Evolutionary conservation across 2,797 vertebrate genomes (phyloP).

Genomic region (Melanotaenia boesemani): DNA sequence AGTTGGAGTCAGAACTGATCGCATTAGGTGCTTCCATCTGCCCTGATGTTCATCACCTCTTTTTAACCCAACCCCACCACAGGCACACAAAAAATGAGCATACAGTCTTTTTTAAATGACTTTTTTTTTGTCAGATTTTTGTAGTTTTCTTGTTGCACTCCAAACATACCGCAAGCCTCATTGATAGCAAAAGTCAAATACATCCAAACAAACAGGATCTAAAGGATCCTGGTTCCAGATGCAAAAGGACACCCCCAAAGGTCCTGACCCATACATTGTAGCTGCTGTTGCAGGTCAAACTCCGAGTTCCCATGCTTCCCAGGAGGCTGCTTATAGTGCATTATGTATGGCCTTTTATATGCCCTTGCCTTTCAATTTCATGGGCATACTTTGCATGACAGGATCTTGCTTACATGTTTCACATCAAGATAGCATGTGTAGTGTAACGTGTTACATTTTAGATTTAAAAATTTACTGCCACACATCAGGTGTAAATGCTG

Average conservation of each 20-base stretch:
- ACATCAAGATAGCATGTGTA: not conserved
- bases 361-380: not conserved
- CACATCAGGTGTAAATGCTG: not conserved
- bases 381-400: not conserved
- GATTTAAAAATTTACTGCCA: not conserved
- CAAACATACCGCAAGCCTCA: not conserved
- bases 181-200: not conserved
- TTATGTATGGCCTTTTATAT: not conserved
- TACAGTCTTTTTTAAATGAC: too few species aligned
- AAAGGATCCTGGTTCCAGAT: not conserved
- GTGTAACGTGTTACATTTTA: not conserved
- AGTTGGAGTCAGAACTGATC: not conserved
- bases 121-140: too few species aligned
- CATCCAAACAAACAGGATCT: not conserved
- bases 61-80: not conserved
- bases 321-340: not conserved
- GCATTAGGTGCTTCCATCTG: not conserved
- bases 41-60: not conserved
- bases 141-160: not conserved
- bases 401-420: not conserved
- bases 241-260: not conserved
- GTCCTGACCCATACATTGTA: not conserved
- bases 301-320: not conserved
- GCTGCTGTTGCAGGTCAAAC: too few species aligned
- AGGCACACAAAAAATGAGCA: too few species aligned